phyloP scores from a whole-genome alignment of 2,888 invertebrate genomes.

The Rhingia rostrata region DNA sequence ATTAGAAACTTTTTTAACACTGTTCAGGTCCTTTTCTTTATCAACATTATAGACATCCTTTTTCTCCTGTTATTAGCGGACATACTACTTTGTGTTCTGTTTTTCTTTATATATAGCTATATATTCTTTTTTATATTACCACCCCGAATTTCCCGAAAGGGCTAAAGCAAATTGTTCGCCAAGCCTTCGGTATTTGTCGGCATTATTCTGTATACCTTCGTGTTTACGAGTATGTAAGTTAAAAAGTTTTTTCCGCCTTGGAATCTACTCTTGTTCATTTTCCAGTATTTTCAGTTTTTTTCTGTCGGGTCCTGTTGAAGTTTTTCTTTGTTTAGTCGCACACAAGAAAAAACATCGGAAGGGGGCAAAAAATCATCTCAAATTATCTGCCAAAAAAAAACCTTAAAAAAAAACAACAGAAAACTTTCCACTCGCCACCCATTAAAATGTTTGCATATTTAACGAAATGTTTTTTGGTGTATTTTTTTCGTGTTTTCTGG shows the following conservation, averaged over 20 bases:
- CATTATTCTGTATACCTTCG: no score
- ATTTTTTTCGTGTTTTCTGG: constrained; percentile 23
- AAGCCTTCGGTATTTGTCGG: no score
- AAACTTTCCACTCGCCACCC: constrained; percentile 70
- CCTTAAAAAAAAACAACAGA: constrained; percentile 37
- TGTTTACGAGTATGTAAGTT: no score
- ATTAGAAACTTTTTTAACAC: no score
- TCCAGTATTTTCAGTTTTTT: background rate
- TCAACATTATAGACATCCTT: no score
- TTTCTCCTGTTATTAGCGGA: no score
- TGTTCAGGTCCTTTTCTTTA: no score
- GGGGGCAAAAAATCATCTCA: background rate
- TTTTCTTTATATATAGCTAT: no score
- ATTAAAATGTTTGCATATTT: constrained; percentile 69
- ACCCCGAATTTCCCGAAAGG: no score
- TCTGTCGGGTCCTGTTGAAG: constrained; percentile 20
- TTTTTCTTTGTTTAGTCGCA: constrained; percentile 49
- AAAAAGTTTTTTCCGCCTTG: background rate
- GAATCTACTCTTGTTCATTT: background rate
- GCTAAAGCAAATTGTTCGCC: no score
- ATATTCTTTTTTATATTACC: no score
- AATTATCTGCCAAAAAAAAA: background rate
- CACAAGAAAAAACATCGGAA: constrained; percentile 34
- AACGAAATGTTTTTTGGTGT: constrained; percentile 52
- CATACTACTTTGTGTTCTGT: no score